phyloP scores from a whole-genome alignment of 35 echinoderm and acorn worm genomes.

The Acanthaster planci region DNA sequence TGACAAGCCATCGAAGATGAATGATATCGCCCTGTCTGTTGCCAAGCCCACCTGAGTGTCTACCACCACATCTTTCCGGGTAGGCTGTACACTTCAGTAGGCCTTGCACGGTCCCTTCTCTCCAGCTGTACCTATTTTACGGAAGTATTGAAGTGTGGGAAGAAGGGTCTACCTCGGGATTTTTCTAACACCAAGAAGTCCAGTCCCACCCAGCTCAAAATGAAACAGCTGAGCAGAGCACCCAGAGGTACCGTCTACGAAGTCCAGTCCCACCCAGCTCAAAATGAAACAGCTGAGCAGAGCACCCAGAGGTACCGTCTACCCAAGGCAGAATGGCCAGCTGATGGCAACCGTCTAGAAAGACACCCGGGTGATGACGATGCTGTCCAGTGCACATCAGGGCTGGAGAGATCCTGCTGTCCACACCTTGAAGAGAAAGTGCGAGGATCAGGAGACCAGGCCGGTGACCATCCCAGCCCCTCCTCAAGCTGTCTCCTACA shows the following conservation, averaged over 20 bases:
- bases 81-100: not conserved
- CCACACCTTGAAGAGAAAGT: not conserved
- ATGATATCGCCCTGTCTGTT: not conserved
- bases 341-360: conserved; percentile 25
- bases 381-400: conserved; percentile 32
- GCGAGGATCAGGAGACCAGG: not conserved
- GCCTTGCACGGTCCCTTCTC: not conserved
- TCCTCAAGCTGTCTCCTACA: not conserved
- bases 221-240: not conserved
- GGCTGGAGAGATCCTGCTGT: not conserved
- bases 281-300: not conserved
- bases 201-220: not conserved
- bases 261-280: not conserved
- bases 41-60: not conserved
- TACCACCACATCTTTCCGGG: not conserved
- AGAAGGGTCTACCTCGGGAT: conserved; percentile 18
- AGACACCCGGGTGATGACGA: conserved; percentile 25
- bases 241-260: conserved; percentile 9
- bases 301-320: conserved; percentile 17
- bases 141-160: not conserved
- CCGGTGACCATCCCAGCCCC: conserved; percentile 5
- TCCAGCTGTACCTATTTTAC: not conserved
- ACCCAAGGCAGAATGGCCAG: conserved; percentile 32
- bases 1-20: conserved; percentile 12
- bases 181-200: not conserved